phyloP scores from a whole-genome alignment of 2,113 vertebrate genomes.

The Porphyrio hochstetteri region DNA sequence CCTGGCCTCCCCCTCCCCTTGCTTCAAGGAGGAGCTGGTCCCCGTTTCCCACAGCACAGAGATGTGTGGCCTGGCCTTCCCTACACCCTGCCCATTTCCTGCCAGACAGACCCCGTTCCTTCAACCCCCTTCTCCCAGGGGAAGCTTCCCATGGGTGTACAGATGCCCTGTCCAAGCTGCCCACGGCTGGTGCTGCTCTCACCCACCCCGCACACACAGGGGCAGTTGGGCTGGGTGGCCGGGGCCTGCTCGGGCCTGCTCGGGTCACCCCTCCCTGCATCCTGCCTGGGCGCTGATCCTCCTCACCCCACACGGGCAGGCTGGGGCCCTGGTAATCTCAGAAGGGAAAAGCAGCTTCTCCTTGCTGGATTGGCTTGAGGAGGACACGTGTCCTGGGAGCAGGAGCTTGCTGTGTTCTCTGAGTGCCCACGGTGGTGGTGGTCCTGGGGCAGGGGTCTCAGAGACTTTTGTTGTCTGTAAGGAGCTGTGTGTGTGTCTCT shows the following conservation, averaged over 20 bases:
- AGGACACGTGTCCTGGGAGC: neutral
- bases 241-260: neutral
- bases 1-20: rapidly evolving
- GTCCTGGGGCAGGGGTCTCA: neutral
- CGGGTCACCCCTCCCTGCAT: neutral
- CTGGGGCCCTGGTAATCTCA: neutral
- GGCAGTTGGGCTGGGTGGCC: neutral
- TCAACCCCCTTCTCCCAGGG: neutral
- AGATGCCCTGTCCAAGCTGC: neutral
- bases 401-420: neutral
- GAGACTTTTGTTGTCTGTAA: neutral
- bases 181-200: neutral
- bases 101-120: neutral
- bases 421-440: rapidly evolving
- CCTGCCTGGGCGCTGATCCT: neutral
- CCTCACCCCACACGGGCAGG: neutral
- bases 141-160: neutral
- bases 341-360: neutral
- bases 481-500: neutral
- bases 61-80: neutral
- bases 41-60: rapidly evolving
- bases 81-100: neutral
- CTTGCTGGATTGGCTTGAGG: neutral
- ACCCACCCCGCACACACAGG: neutral
- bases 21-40: neutral